Evolutionary conservation across 1,140 invertebrate genomes (phyloP).

Genomic region (Aphis gossypii): DNA sequence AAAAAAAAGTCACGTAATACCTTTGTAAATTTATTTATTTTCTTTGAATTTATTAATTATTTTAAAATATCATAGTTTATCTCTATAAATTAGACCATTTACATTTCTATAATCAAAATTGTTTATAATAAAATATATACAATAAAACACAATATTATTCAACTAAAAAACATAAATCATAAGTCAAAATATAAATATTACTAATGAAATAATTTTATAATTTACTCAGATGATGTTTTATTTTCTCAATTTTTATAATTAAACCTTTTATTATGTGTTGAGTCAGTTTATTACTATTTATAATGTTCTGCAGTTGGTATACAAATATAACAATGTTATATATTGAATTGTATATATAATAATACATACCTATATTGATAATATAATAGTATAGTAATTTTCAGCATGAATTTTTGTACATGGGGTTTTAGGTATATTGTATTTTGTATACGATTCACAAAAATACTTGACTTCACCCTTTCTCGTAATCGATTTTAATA

Average conservation of each 20-base stretch:
- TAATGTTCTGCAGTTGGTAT: neutral
- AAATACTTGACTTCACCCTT: slow-evolving; percentile 3
- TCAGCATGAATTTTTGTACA: neutral
- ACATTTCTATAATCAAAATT: neutral
- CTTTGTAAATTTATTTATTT: neutral
- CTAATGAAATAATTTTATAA: neutral
- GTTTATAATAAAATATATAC: neutral
- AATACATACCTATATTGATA: neutral
- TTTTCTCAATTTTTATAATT: neutral
- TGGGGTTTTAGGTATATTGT: neutral
- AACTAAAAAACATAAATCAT: neutral
- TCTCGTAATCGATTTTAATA: neutral
- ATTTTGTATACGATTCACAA: neutral
- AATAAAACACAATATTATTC: neutral
- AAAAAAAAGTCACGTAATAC: neutral
- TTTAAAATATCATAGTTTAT: neutral
- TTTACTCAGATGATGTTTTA: neutral
- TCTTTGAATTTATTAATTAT: neutral
- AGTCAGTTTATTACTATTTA: neutral
- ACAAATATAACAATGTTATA: neutral
- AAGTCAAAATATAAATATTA: neutral
- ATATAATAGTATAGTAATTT: neutral
- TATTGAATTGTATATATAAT: neutral
- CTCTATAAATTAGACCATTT: neutral
- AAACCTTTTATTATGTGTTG: neutral